Base-by-base conservation (phyloP, 2,888 invertebrate genomes). In the Drosophila acutilabella region DNA sequence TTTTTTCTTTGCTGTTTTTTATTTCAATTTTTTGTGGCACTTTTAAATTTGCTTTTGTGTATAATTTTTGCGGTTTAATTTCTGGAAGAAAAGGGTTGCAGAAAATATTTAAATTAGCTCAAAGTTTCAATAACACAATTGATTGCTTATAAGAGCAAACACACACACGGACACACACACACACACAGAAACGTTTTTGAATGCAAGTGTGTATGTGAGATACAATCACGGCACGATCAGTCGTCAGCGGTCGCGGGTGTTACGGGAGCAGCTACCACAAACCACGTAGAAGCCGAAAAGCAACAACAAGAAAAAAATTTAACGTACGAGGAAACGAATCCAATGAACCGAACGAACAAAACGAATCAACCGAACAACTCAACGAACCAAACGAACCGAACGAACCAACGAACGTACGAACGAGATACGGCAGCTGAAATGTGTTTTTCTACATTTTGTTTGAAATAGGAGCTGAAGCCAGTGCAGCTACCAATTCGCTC, bases 401-500 rank as follows among this genome's bases (percentile, higher is more conserved):
- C 74, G 64, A 68, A 75, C 65, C 64, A 72, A 57, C 71, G 71
- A 65, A 65, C 52, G 60, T 33, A 33, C 74, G 68, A 68, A 80
- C 80, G 80, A 84, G 80, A 84, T 81, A 90, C 90, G 85, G 91
- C 90, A 90, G 90, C 91, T 90, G 87, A 89, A 90, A 89, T 90
- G 91, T 91, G 90, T 90, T 90, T 91, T 90, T 91, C 90, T 91
- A 90, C 91, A 91, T 91, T 91, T 89, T 91, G 91, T 91, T 91
- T 90, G 91, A 91, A 92, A 92, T 92, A 90, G 92, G 92, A 92
- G 92, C 92, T 92, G 92, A 92, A 92, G 91, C 91, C 91, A 91
- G 92, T 92, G 92, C 92, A 92, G 92, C 92, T 92, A 92, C 92
- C 92, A 92, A 91, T 91, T 92, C 91, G 92, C 92, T 92, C 92